Conservation (phyloP, 2,113 vertebrate genomes). For the Falco punctatus region DNA sequence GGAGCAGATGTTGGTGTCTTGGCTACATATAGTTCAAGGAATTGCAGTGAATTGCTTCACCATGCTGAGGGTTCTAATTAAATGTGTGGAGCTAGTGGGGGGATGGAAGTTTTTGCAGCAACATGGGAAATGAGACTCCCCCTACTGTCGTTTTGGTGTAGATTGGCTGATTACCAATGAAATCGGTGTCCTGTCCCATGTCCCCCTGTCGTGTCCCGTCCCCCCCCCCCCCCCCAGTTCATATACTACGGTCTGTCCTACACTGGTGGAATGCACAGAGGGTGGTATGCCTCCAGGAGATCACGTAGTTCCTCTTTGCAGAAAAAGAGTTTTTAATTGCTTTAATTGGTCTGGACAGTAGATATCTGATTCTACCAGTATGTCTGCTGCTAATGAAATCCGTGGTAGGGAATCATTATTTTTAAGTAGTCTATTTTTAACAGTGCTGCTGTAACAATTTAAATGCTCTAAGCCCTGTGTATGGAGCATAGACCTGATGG, state of each 20-base stretch:
- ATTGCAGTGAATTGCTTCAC: not conserved
- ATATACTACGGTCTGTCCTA: not conserved
- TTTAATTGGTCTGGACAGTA: not conserved
- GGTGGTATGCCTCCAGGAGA: not conserved
- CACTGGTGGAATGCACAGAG: not conserved
- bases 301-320: not conserved
- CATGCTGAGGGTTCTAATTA: not conserved
- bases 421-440: conserved; percentile 33
- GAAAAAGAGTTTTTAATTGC: not conserved
- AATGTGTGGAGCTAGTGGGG: not conserved
- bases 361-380: not conserved
- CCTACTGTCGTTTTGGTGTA: not conserved
- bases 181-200: not conserved
- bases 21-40: not conserved
- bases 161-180: not conserved
- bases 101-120: not conserved
- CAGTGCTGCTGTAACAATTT: not conserved
- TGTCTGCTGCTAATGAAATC: not conserved
- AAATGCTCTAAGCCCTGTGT: not conserved
- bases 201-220: no score
- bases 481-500: not conserved
- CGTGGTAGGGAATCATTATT: not conserved
- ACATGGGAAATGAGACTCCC: not conserved
- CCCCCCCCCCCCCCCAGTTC: not conserved
- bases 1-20: not conserved